Evolutionary conservation across 2,113 vertebrate species (phyloP).

Genomic region (Nymphicus hollandicus): DNA sequence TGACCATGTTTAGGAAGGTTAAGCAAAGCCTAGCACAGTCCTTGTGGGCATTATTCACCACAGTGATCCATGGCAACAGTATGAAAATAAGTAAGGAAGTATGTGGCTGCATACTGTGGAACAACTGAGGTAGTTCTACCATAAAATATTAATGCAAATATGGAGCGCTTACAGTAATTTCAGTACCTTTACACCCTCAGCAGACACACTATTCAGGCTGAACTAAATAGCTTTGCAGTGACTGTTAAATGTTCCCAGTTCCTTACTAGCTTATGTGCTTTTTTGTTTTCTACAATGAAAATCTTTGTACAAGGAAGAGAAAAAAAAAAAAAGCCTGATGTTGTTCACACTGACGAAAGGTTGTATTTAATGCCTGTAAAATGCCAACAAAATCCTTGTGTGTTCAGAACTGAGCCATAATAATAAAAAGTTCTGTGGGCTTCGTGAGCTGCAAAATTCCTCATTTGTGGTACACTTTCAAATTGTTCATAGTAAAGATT

Average conservation of each 20-base stretch:
- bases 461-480: fast-evolving
- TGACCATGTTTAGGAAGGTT: neutral
- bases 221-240: neutral
- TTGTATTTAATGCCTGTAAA: neutral
- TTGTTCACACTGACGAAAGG: neutral
- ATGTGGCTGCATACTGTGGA: neutral
- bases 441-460: neutral
- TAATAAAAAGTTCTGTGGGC: neutral
- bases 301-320: neutral
- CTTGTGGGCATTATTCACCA: fast-evolving
- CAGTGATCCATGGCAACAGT: neutral
- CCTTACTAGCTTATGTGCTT: neutral
- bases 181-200: neutral
- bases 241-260: neutral
- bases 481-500: neutral
- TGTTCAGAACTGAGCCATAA: neutral
- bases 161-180: neutral
- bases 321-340: neutral
- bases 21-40: too few relatives aligned
- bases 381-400: neutral
- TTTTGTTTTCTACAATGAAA: neutral
- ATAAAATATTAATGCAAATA: neutral
- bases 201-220: neutral
- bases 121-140: neutral
- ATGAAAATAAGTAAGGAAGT: neutral